Conservation (phyloP, 2,888 invertebrate species). For the Tolmerus cingulatus region DNA sequence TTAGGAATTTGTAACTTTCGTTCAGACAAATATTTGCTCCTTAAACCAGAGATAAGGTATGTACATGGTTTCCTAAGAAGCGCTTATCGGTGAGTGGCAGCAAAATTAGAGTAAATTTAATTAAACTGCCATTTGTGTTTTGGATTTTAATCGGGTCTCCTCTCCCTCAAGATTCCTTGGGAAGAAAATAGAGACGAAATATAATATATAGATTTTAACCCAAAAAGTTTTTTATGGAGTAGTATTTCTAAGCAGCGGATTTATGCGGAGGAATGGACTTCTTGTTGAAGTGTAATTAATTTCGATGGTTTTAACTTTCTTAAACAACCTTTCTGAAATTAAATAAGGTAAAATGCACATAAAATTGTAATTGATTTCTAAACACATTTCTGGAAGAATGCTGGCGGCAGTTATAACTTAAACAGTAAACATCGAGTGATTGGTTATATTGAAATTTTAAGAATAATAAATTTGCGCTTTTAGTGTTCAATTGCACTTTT, state of each 20-base stretch:
- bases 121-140: not conserved
- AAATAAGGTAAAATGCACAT: not conserved
- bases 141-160: not conserved
- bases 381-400: not conserved
- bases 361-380: not conserved
- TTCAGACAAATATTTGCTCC: constrained; percentile 5
- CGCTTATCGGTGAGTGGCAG: not conserved
- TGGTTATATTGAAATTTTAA: no score
- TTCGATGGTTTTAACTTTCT: not conserved
- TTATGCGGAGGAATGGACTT: not conserved
- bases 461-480: no score
- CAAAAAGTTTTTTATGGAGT: not conserved
- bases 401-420: no score
- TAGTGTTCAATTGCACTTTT: no score
- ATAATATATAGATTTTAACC: not conserved
- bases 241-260: not conserved
- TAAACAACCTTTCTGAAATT: not conserved
- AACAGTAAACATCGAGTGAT: no score
- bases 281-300: not conserved
- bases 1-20: not conserved
- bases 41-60: not conserved
- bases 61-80: not conserved
- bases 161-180: not conserved
- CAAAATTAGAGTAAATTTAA: not conserved
- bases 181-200: not conserved